A percentile compares a stretch with the other conserved stretches of the same genome.
phyloP scores from a whole-genome alignment of 2,888 invertebrate species.

The Xylophagus ater region DNA sequence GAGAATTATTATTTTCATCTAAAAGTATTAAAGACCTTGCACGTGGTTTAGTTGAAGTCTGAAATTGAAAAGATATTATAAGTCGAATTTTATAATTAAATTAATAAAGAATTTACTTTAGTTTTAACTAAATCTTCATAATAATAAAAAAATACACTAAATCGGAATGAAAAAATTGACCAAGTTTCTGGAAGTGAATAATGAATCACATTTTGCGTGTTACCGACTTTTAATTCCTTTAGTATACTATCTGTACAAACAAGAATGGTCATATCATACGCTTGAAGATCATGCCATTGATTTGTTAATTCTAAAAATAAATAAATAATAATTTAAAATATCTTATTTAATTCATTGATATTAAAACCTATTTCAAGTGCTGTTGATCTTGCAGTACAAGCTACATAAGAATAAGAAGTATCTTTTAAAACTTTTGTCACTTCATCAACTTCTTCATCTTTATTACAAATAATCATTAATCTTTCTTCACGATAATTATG shows the following conservation, averaged over 20 bases:
- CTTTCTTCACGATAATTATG: conserved; percentile 39
- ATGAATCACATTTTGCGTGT: conserved; percentile 58
- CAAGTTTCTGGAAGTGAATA: conserved; percentile 55
- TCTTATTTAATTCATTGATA: no score
- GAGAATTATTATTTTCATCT: conserved; percentile 47
- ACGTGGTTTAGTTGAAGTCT: conserved; percentile 20
- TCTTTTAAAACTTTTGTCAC: conserved; percentile 26
- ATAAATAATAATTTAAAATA: no score
- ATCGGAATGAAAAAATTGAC: conserved; percentile 57
- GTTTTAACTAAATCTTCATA: conserved; percentile 35
- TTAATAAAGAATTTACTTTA: conserved; percentile 1
- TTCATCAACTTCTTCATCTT: conserved; percentile 44
- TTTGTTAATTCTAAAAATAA: conserved; percentile 9
- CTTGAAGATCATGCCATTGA: conserved; percentile 8
- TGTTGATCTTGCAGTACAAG: conserved; percentile 6
- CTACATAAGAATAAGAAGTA: conserved; percentile 11
- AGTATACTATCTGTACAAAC: conserved; percentile 60
- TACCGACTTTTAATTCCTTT: conserved; percentile 48
- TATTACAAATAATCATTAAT: conserved; percentile 52
- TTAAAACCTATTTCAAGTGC: conserved; percentile 16
- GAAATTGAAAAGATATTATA: conserved; percentile 33
- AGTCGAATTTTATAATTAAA: background rate
- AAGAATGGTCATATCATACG: conserved; percentile 38
- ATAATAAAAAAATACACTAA: conserved; percentile 53
- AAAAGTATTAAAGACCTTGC: conserved; percentile 43